Percentiles rank a stretch among this genome's conserved stretches.
phyloP scores from a whole-genome alignment of 2,888 invertebrate species.

The Epinotia ramella region DNA sequence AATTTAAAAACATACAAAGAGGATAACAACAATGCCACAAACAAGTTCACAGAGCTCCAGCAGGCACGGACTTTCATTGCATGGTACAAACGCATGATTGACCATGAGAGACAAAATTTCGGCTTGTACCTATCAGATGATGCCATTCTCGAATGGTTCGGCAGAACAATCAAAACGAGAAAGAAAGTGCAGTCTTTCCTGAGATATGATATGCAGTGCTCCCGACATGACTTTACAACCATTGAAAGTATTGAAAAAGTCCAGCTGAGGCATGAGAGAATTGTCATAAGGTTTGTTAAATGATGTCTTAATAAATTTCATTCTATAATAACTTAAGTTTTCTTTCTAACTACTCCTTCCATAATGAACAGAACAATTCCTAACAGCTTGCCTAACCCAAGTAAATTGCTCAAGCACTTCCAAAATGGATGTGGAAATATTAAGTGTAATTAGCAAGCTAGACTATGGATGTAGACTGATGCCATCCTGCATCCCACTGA shows the following conservation, averaged over 20 bases:
- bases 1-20: slow-evolving; percentile 55
- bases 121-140: slow-evolving; percentile 80
- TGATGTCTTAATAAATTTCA: slow-evolving; percentile 43
- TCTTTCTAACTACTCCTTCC: slow-evolving; percentile 18
- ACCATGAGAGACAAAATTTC: slow-evolving; percentile 79
- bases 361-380: neutral
- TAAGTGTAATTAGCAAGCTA: neutral
- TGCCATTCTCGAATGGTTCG: slow-evolving; percentile 87
- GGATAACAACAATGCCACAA: slow-evolving; percentile 61
- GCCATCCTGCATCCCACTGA: neutral
- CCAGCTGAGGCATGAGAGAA: slow-evolving; percentile 61
- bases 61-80: slow-evolving; percentile 75
- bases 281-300: slow-evolving; percentile 63
- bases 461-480: neutral
- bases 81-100: slow-evolving; percentile 81
- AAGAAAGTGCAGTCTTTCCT: slow-evolving; percentile 85
- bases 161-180: slow-evolving; percentile 85
- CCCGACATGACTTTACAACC: slow-evolving; percentile 79
- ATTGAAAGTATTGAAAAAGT: slow-evolving; percentile 76
- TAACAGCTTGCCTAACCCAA: neutral
- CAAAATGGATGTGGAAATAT: neutral
- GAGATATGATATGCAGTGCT: slow-evolving; percentile 81
- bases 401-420: neutral
- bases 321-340: slow-evolving; percentile 33
- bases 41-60: slow-evolving; percentile 61